A percentile compares a stretch with the other conserved stretches of the same genome.
Evolutionary conservation across 2,113 vertebrate genomes (phyloP).

Genomic region (Ifrita kowaldi): DNA sequence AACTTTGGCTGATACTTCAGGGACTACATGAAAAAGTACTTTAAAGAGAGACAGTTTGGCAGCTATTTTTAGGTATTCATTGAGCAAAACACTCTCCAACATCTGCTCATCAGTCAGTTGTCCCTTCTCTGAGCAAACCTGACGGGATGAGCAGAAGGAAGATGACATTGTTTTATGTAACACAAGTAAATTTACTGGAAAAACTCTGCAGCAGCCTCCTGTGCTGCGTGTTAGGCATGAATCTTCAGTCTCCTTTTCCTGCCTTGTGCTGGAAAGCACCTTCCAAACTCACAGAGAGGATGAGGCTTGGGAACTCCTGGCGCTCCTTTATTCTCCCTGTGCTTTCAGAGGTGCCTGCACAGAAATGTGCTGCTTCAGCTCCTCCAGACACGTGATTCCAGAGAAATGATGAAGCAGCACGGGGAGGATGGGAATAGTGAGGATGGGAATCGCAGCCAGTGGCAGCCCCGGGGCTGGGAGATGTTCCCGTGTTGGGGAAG

Average conservation of each 20-base stretch:
- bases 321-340: not conserved
- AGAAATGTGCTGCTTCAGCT: constrained; percentile 21
- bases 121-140: constrained; percentile 33
- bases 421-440: not conserved
- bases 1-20: not conserved
- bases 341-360: not conserved
- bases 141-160: constrained; percentile 9
- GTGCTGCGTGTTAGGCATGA: not conserved
- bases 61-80: constrained; percentile 54
- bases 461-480: not conserved
- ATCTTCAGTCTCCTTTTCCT: not conserved
- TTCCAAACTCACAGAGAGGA: not conserved
- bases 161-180: constrained; percentile 56
- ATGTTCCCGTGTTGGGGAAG: not conserved
- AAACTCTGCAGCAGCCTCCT: constrained; percentile 14
- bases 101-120: constrained; percentile 58
- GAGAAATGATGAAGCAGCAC: not conserved
- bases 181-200: constrained; percentile 44
- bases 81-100: constrained; percentile 40
- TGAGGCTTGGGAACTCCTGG: not conserved
- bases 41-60: not conserved
- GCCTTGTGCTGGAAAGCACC: not conserved
- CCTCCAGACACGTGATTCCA: not conserved
- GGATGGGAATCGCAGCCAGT: not conserved
- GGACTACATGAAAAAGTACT: constrained; percentile 65